These are phyloP conservation scores for Nycticorax nycticorax DNA, from an alignment of 2,113 vertebrate genomes.

Conservation along the genomic window DNA sequence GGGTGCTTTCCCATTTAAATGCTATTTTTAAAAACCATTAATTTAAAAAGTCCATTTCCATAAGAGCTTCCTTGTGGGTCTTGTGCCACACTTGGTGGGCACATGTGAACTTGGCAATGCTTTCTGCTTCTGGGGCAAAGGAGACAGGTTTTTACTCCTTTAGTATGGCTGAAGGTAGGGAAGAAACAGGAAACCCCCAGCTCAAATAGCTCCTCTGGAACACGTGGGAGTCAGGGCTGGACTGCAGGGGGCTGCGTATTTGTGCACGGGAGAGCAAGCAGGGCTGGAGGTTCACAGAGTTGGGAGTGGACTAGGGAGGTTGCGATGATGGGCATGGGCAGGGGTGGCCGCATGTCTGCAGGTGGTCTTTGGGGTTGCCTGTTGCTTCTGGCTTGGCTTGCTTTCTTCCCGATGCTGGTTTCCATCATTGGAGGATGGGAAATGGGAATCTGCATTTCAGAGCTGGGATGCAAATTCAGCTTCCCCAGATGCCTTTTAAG, in stretches of 20 bases:
- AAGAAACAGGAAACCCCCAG: neutral
- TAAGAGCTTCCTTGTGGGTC: neutral
- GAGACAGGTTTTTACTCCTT: neutral
- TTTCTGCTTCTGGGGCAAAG: neutral
- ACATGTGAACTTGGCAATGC: neutral
- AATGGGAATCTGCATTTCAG: slow-evolving; percentile 7
- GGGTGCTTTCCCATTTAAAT: neutral
- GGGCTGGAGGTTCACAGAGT: fast-evolving
- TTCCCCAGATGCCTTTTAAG: neutral
- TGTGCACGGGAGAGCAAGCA: neutral
- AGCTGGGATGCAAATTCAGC: neutral
- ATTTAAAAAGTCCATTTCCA: neutral
- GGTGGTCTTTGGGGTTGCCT: neutral
- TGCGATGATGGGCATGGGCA: too few species aligned
- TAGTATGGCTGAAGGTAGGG: neutral
- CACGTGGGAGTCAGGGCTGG: neutral
- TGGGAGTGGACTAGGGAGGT: neutral
- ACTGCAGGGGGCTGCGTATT: fast-evolving
- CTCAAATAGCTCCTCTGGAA: neutral
- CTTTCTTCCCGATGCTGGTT: neutral
- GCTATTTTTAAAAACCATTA: neutral
- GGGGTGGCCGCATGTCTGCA: neutral
- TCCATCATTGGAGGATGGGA: neutral
- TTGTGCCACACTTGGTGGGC: neutral
- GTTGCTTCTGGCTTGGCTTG: neutral